Conservation (phyloP, 2,888 invertebrate species). For the Papilio gigon region DNA sequence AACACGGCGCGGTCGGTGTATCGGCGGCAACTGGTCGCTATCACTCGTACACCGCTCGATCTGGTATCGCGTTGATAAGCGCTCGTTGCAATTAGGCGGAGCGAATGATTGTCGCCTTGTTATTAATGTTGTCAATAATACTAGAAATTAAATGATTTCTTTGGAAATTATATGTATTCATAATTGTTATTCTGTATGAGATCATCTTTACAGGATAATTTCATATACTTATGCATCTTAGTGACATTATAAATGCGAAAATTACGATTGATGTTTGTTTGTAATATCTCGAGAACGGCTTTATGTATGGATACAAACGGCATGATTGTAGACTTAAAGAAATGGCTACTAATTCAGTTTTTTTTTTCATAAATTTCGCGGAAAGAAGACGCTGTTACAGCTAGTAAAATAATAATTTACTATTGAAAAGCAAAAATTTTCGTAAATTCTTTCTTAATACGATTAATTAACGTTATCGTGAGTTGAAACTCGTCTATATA, state of each 20-base stretch:
- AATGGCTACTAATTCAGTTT: no score
- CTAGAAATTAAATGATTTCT: slow-evolving; percentile 34
- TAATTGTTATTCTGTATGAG: not conserved
- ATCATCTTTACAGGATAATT: not conserved
- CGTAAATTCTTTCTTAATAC: not conserved
- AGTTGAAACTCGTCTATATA: not conserved
- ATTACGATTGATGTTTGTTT: no score
- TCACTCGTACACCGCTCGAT: slow-evolving; percentile 55
- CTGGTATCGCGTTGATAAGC: slow-evolving; percentile 71
- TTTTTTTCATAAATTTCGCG: no score
- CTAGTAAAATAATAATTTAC: not conserved
- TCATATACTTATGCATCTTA: not conserved
- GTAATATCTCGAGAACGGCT: no score
- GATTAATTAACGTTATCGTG: not conserved
- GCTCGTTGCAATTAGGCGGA: slow-evolving; percentile 71
- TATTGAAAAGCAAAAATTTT: not conserved
- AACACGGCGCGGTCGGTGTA: slow-evolving; percentile 56
- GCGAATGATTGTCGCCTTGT: slow-evolving; percentile 59
- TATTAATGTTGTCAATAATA: slow-evolving; percentile 38
- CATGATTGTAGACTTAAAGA: no score
- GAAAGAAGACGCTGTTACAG: no score
- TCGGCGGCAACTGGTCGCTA: slow-evolving; percentile 63
- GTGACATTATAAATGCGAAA: no score
- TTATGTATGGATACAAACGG: no score
- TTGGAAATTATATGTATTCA: slow-evolving; percentile 1